Evolutionary conservation across 2,888 invertebrate genomes (phyloP), one percentile per base, ranked within the genome.

Genomic region (Phyllotreta cruciferae): DNA sequence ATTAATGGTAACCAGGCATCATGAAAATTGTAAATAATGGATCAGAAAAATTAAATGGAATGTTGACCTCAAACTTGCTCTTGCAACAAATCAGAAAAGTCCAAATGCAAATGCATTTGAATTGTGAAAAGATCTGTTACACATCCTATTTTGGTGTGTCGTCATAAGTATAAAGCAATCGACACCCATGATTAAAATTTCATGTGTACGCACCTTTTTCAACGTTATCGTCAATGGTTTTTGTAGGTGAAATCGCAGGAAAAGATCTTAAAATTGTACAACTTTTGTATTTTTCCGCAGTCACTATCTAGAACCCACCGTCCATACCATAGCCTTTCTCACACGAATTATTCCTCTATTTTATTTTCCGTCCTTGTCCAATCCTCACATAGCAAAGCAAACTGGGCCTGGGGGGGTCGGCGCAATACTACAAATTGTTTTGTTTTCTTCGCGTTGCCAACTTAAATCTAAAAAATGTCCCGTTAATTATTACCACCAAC

Each of bases 371-470:
- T 52, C 52, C 13, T 37, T 52, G 10, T 52, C 37, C 10, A 52
- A 52, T 52, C 8, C 49, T 24, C 24, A 24, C 24, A 24, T 24
- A 24, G 24, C 24, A 24, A 24, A 24, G 24, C 24, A 24, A 24
- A 24, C 24, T 24, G 24, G 24, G 24, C 24, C 24, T 4, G 24
- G 24, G 52, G 52, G 38, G 37, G 49, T 49, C 36, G 37, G 11
- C 36, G 34, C 37, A 52, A n/a, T 52, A 52, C 52, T 13, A 37
- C 52, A 52, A 52, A 52, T 52, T 11, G 13, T 52, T 52, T 52
- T 37, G 49, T 49, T 49, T 49, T 47, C 10, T 35, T n/a, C 36
- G 10, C 14, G 8, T 9, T 37, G 7, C 52, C 37, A 52, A 36
- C 52, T 11, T 3, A 37, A 52, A 52, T 24, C 7, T 47, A 47